Evolutionary conservation across 2,797 vertebrate genomes (phyloP).

Genomic region (Champsocephalus esox): DNA sequence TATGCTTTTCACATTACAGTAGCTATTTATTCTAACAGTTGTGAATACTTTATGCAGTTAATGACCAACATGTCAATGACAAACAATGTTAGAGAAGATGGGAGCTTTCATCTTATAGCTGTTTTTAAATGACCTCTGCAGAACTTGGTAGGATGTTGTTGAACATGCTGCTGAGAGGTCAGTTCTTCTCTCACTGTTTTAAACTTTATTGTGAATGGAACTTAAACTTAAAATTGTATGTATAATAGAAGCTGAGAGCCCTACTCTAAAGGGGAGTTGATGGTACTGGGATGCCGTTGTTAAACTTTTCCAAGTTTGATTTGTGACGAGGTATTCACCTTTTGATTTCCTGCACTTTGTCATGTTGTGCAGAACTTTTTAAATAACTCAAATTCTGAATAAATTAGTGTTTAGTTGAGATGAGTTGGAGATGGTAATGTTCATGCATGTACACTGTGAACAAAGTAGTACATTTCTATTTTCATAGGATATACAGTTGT

Average conservation of each 20-base stretch:
- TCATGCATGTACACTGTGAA: neutral
- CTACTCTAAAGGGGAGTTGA: neutral
- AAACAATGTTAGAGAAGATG: neutral
- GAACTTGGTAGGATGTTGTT: neutral
- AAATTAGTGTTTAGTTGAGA: neutral
- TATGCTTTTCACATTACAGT: constrained; percentile 15
- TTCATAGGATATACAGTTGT: neutral
- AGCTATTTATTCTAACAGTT: constrained; percentile 1
- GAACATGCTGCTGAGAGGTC: neutral
- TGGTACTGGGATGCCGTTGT: neutral
- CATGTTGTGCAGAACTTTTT: neutral
- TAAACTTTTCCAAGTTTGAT: too few species aligned
- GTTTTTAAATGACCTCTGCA: neutral
- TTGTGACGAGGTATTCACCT: neutral
- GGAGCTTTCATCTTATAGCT: neutral
- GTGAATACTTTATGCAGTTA: constrained; percentile 16
- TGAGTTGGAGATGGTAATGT: neutral
- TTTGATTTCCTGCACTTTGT: constrained; percentile 3
- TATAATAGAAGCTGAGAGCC: neutral
- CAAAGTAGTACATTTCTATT: neutral
- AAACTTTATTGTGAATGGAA: neutral
- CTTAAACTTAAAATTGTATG: neutral
- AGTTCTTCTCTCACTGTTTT: neutral
- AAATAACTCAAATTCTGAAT: neutral
- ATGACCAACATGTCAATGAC: constrained; percentile 20